phyloP scores from a whole-genome alignment of 2,797 vertebrate genomes.

The Falco concolor region DNA sequence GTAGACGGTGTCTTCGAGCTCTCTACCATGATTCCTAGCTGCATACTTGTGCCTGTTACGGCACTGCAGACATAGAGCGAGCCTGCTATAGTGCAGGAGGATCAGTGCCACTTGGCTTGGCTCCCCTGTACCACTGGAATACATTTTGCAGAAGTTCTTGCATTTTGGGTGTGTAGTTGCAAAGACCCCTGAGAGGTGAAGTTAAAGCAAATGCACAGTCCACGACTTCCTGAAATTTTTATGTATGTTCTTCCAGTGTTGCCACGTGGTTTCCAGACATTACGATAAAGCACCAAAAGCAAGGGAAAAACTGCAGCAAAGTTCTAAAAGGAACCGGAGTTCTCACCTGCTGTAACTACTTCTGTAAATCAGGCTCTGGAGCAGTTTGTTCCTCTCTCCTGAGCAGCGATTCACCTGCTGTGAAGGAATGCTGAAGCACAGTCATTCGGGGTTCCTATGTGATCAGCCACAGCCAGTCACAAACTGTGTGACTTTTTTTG shows the following conservation, averaged over 20 bases:
- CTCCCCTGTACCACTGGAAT: neutral
- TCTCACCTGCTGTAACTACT: neutral
- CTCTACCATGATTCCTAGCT: neutral
- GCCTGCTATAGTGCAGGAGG: neutral
- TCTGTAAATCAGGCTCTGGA: neutral
- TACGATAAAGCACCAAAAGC: neutral
- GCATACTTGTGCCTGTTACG: neutral
- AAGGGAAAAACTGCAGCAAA: neutral
- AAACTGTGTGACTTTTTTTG: neutral
- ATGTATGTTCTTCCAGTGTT: neutral
- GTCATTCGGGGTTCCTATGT: accelerated
- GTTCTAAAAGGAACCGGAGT: neutral
- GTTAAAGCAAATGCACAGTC: neutral
- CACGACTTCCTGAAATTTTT: neutral
- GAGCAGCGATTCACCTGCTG: neutral
- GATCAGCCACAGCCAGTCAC: neutral
- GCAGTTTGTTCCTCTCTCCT: neutral
- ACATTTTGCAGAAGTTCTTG: neutral
- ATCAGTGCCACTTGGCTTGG: neutral
- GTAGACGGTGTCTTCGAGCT: neutral
- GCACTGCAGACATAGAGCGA: neutral
- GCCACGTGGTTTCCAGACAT: neutral
- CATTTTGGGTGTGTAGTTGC: neutral
- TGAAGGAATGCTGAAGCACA: neutral
- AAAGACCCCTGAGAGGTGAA: neutral